Percentiles rank a stretch among this genome's conserved stretches.
Evolutionary conservation across 1,140 invertebrate species (phyloP).

Genomic region (Geopemphigus sp.): DNA sequence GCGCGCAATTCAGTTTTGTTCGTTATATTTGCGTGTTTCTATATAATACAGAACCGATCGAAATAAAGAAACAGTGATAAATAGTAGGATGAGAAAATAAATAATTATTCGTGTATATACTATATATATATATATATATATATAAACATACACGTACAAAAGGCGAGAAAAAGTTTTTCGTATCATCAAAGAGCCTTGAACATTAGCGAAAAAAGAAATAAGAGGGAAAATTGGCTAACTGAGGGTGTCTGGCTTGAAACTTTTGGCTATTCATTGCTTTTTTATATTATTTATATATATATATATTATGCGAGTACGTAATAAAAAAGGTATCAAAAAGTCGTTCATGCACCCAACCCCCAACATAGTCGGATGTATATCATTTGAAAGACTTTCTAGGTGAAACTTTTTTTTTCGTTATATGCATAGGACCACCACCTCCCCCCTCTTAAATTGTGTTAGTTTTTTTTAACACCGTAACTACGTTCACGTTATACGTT

Average conservation of each 20-base stretch:
- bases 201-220: constrained; percentile 11
- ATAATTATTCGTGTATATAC: background rate
- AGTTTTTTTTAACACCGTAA: background rate
- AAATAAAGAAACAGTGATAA: background rate
- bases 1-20: too few relatives aligned
- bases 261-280: constrained; percentile 37
- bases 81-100: constrained; percentile 19
- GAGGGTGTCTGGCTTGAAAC: constrained; percentile 2
- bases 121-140: background rate
- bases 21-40: too few relatives aligned
- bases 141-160: background rate
- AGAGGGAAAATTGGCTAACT: background rate
- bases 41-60: too few relatives aligned
- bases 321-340: constrained; percentile 39
- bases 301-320: background rate
- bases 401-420: background rate
- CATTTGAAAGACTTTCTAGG: constrained; percentile 30
- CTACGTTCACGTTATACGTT: background rate
- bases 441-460: background rate
- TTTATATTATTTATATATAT: background rate
- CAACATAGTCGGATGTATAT: constrained; percentile 22
- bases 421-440: background rate
- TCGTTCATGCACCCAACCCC: background rate
- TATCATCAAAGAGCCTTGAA: background rate
- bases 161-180: constrained; percentile 6